Evolutionary conservation across 2,797 vertebrate genomes (phyloP).

Genomic region (Protosalanx chinensis): DNA sequence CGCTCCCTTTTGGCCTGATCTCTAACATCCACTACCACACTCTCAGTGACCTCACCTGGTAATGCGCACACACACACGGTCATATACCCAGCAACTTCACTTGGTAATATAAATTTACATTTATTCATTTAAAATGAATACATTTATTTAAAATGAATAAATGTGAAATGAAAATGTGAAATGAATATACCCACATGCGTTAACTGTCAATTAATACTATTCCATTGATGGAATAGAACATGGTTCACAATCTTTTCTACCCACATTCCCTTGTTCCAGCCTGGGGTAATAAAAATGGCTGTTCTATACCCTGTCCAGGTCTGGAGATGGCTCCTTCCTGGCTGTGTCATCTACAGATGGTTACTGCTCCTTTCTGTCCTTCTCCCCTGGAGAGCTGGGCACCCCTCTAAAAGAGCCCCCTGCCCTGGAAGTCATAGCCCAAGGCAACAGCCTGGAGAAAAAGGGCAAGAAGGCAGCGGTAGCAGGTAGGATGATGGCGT

Average conservation of each 20-base stretch:
- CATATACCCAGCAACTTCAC: neutral
- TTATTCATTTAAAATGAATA: too few relatives aligned
- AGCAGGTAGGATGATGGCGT: constrained; percentile 57
- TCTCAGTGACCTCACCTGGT: constrained; percentile 96
- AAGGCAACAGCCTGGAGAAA: constrained; percentile 74
- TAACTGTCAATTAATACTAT: neutral
- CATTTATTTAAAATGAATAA: too few relatives aligned
- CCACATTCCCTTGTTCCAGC: neutral
- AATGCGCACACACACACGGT: neutral
- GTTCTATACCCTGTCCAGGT: constrained; percentile 72
- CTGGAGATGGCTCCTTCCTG: constrained; percentile 88
- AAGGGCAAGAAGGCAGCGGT: constrained; percentile 78
- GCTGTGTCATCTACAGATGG: constrained; percentile 96
- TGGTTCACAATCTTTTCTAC: too few relatives aligned
- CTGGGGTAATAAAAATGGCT: neutral
- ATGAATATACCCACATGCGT: neutral
- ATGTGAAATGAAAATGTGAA: too few relatives aligned
- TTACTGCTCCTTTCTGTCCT: constrained; percentile 95
- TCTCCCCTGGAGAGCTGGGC: constrained; percentile 87
- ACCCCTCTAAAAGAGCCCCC: constrained; percentile 86
- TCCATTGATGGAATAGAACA: neutral
- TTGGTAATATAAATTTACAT: neutral
- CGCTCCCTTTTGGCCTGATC: constrained; percentile 88
- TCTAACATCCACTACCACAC: constrained; percentile 98
- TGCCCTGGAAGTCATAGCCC: constrained; percentile 69